Evolutionary conservation across 2,113 vertebrate genomes (phyloP).

Genomic region (Burhinus oedicnemus): DNA sequence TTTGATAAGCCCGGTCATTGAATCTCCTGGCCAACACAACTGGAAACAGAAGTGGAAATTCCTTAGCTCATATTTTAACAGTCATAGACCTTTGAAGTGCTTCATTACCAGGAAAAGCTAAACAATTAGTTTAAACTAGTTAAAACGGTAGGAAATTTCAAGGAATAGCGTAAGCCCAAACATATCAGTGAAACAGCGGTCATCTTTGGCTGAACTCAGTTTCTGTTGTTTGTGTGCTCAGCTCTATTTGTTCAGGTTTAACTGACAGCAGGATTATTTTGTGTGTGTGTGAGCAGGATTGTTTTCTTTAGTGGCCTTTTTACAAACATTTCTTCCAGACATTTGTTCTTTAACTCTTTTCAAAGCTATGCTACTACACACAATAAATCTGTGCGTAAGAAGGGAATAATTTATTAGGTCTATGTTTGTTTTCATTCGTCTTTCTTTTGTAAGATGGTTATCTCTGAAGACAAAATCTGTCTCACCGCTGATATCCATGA

Average conservation of each 20-base stretch:
- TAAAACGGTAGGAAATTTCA: neutral
- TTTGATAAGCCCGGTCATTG: neutral
- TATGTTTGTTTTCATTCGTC: neutral
- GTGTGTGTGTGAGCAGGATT: neutral
- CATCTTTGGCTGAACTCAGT: neutral
- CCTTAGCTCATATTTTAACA: neutral
- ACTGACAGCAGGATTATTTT: neutral
- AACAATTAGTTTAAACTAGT: neutral
- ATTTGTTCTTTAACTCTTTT: neutral
- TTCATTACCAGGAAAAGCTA: neutral
- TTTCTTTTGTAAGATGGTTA: neutral
- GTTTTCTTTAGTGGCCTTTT: neutral
- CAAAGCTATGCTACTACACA: fast-evolving
- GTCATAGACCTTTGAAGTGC: neutral
- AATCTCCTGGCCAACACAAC: neutral
- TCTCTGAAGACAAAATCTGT: neutral
- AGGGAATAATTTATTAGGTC: neutral
- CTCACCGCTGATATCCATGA: neutral
- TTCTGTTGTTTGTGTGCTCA: neutral
- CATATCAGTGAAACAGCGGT: neutral
- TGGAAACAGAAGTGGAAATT: neutral
- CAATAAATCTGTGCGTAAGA: fast-evolving
- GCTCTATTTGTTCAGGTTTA: neutral
- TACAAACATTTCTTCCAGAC: neutral
- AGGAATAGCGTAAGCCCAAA: neutral